Evolutionary conservation across 2,797 vertebrate species (phyloP), one percentile per base, ranked within the genome.

Genomic region (Halcyon leucocephala): DNA sequence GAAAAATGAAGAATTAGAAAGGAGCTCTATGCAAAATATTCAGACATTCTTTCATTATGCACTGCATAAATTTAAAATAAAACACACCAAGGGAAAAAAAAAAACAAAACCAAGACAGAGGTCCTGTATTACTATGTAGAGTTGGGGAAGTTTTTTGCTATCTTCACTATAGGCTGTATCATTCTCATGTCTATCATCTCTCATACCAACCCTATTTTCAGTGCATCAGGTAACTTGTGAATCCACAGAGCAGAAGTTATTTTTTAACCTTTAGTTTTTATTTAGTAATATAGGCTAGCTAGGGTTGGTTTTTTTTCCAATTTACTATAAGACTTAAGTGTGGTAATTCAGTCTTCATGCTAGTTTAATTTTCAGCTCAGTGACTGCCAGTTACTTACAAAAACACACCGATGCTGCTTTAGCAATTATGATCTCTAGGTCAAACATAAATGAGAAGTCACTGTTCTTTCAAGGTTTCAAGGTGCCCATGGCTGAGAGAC

Each of bases 341-440:
- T n/a, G 6, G 64, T 80, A 89, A 90, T 92, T 95, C 48, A 54
- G 67, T 60, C 70, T 94, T 92, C 49, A 57, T 94, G 77, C 46
- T 78, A 93, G 65, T 69, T 94, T 94, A 72, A 72, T 89, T 71
- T 89, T 73, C 64, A 81, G 52, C 52, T 91, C 73, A 29, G 74
- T 70, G 74, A 18, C 90, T 89, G 76, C 22, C 73, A 81, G 17
- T 90, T 94, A 82, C 64, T 18, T 58, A 35, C 28, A 79, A 74
- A 58, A 86, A 69, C 37, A 39, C 0, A 4, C 14, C 7, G 41
- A 52, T 19, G n/a, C 65, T 86, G 44, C 51, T 84, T 76, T 33
- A 66, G 64, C 37, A 87, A 14, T 93, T 87, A 70, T 8, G n/a
- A 35, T 57, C 72, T 73, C 65, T 57, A 93, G 92, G 87, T 95